Conservation (phyloP, 2,113 vertebrate genomes). For the Cololabis saira region DNA sequence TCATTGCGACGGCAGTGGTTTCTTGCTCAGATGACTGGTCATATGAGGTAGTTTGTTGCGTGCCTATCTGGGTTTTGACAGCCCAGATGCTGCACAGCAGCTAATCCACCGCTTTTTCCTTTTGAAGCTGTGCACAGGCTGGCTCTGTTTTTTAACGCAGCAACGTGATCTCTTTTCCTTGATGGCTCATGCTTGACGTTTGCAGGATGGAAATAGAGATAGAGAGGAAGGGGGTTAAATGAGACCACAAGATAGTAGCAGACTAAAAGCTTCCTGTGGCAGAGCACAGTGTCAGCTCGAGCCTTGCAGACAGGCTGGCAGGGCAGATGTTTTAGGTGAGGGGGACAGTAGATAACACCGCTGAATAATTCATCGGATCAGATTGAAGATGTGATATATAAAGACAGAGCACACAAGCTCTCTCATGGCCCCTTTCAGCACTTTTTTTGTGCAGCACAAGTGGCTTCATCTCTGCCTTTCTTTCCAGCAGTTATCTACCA, state of each 20-base stretch:
- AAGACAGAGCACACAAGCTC: conserved; percentile 63
- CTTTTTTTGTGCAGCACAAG: conserved; percentile 56
- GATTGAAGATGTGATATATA: conserved; percentile 77
- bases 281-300: conserved; percentile 41
- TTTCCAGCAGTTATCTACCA: conserved; percentile 62
- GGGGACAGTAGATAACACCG: conserved; percentile 65
- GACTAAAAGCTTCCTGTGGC: conserved; percentile 77
- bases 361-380: conserved; percentile 78
- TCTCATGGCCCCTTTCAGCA: conserved; percentile 63
- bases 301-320: conserved; percentile 61
- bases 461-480: conserved; percentile 58
- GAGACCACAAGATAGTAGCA: conserved; percentile 49
- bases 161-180: conserved; percentile 48
- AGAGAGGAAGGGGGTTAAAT: conserved; percentile 56
- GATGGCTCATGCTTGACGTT: conserved; percentile 26
- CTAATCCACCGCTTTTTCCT: conserved; percentile 21
- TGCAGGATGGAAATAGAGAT: conserved; percentile 56
- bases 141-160: conserved; percentile 35
- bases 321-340: conserved; percentile 73
- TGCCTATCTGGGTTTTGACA: background rate
- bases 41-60: background rate
- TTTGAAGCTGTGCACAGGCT: conserved; percentile 20
- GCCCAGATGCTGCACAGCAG: conserved; percentile 2
- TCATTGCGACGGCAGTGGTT: background rate
- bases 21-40: background rate